phyloP scores from a whole-genome alignment of 2,797 vertebrate genomes.

The Miichthys miiuy region DNA sequence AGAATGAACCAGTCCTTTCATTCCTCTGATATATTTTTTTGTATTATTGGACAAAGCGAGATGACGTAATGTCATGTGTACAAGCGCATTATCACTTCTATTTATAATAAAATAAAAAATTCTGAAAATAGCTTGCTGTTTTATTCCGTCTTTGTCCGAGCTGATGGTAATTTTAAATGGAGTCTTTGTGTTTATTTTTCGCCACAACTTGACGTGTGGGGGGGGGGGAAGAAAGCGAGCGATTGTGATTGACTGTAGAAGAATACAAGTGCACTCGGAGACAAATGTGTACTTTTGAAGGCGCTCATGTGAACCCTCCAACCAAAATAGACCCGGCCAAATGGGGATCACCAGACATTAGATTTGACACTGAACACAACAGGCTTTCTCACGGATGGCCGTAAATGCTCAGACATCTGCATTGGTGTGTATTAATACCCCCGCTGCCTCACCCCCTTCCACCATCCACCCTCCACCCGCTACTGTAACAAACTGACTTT shows the following conservation, averaged over 20 bases:
- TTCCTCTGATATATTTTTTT: slow-evolving; percentile 84
- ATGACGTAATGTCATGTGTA: slow-evolving; percentile 92
- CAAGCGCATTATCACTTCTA: slow-evolving; percentile 96
- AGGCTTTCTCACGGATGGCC: slow-evolving; percentile 70
- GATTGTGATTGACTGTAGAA: slow-evolving; percentile 49
- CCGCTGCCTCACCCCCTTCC: slow-evolving; percentile 10
- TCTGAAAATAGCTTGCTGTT: slow-evolving; percentile 63
- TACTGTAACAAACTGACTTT: slow-evolving; percentile 83
- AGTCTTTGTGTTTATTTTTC: slow-evolving; percentile 70
- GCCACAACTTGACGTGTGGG: not conserved
- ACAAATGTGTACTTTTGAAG: slow-evolving; percentile 78
- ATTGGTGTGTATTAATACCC: slow-evolving; percentile 76
- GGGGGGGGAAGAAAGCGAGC: slow-evolving; percentile 25
- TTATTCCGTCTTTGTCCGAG: slow-evolving; percentile 11
- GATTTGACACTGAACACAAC: slow-evolving; percentile 75
- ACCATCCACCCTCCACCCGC: slow-evolving; percentile 4
- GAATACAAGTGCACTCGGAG: slow-evolving; percentile 48
- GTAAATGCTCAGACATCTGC: slow-evolving; percentile 66
- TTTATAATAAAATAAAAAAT: slow-evolving; percentile 93
- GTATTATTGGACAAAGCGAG: slow-evolving; percentile 82
- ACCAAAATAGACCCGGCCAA: slow-evolving; percentile 71
- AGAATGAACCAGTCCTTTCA: slow-evolving; percentile 85
- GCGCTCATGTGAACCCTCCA: slow-evolving; percentile 69
- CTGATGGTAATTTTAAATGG: slow-evolving; percentile 46
- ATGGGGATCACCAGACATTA: slow-evolving; percentile 73